These are phyloP conservation scores for Xanthorhoe designata DNA, from an alignment of 2,888 invertebrate species.

Conservation along the genomic window DNA sequence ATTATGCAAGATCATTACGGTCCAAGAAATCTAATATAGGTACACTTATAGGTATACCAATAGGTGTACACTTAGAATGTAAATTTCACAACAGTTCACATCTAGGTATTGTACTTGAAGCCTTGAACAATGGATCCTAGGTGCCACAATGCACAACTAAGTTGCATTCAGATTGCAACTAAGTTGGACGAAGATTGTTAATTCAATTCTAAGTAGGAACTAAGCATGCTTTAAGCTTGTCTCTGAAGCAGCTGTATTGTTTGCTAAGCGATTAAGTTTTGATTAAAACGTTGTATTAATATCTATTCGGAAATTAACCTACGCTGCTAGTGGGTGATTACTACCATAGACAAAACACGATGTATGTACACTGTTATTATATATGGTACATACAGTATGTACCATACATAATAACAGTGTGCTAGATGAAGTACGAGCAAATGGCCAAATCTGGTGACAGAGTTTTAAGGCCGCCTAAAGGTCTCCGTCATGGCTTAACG, in stretches of 20 bases:
- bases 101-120: constrained; percentile 5
- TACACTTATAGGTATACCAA: too few species aligned
- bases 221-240: constrained; percentile 58
- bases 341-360: too few species aligned
- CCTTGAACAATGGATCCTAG: constrained; percentile 13
- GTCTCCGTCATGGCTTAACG: too few species aligned
- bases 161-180: constrained; percentile 30
- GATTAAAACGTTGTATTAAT: constrained; percentile 14
- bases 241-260: constrained; percentile 13
- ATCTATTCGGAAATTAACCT: neutral
- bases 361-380: too few species aligned
- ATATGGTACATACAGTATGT: too few species aligned
- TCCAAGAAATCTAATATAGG: constrained; percentile 8
- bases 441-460: too few species aligned
- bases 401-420: too few species aligned
- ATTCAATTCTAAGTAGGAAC: constrained; percentile 64
- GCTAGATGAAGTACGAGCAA: too few species aligned
- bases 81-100: constrained; percentile 7
- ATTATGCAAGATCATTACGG: neutral
- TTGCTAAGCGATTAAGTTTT: constrained; percentile 28
- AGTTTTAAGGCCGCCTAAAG: too few species aligned
- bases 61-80: neutral
- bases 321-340: too few species aligned
- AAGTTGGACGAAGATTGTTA: constrained; percentile 59
- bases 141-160: constrained; percentile 16